Evolutionary conservation across 2,797 vertebrate genomes (phyloP).

Genomic region (Hemibagrus guttatus): DNA sequence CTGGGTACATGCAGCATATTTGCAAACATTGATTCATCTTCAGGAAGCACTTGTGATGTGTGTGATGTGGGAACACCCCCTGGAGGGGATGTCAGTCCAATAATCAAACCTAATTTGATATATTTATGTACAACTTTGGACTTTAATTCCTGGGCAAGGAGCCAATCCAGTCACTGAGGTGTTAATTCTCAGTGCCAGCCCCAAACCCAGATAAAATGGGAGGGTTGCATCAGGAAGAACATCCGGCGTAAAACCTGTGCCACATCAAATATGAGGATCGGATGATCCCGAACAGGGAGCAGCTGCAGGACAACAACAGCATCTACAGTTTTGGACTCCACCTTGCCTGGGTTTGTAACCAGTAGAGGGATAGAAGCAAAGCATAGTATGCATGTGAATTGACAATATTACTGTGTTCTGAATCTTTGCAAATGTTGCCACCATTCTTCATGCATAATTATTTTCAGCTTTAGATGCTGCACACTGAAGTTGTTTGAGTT

Average conservation of each 20-base stretch:
- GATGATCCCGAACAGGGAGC: no score
- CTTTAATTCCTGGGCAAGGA: no score
- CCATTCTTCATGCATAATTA: not conserved
- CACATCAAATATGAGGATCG: no score
- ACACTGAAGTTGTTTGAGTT: not conserved
- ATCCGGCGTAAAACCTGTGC: no score
- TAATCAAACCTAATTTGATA: not conserved
- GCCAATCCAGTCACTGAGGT: no score
- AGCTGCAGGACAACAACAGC: no score
- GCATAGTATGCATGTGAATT: not conserved
- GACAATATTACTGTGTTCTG: not conserved
- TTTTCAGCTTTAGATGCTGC: not conserved
- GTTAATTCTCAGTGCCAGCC: no score
- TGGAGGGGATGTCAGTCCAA: not conserved
- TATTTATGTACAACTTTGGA: not conserved
- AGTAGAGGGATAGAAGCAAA: not conserved
- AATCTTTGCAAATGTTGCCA: not conserved
- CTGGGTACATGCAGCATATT: not conserved
- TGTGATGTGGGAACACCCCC: not conserved
- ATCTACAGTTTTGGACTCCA: not conserved
- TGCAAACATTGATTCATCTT: not conserved
- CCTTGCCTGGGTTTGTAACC: not conserved
- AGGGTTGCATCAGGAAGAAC: no score
- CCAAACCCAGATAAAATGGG: no score
- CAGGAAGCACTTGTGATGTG: not conserved